Base-by-base conservation (phyloP, 1,140 invertebrate genomes). In the Drosophila biarmipes region DNA sequence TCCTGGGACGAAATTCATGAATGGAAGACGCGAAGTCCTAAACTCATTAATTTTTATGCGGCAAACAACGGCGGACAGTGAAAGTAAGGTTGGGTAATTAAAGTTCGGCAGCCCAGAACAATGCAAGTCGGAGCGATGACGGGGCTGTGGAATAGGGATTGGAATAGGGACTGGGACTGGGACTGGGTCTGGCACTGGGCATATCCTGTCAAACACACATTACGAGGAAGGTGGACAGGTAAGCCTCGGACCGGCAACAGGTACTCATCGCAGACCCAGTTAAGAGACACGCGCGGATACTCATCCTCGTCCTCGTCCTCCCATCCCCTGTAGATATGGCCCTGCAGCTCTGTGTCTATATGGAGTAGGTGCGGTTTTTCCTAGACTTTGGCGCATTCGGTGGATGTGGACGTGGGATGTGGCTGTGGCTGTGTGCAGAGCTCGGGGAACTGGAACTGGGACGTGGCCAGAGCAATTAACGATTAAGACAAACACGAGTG, bases 181-280 rank as follows among this genome's bases (percentile, higher is more conserved):
- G 53, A 29, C 51, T 46, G 37, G 14, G 54, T 17, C 51, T 35
- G 59, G 63, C 15, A 64, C 29, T 35, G 38, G 38, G 40, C 78
- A 86, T 86, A 86, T 86, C 81, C 82, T 86, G 82, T 82, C 76
- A 87, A 87, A 87, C 74, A 86, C 69, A 87, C 66, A 87, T 86
- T 82, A 67, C 57, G 29, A 29, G 29, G 43, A 43, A 40, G 40
- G 10, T 43, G 40, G 43, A 54, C 78, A 86, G 82, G 82, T 81
- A 87, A 73, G 2, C 27, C 15, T 61, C 14, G 35, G 52, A 74
- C 48, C 59, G 42, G 24, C 52, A 78, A 78, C 74, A 82, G 79
- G 82, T 87, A 86, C 74, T 51, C 49, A 58, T 27, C 31, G 31
- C 15, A 40, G 42, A 59, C 40, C 35, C 49, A 64, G 48, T 35